Evolutionary conservation across 2,113 vertebrate species (phyloP), one percentile per base, ranked within the genome.

Genomic region (Neoarius graeffei): DNA sequence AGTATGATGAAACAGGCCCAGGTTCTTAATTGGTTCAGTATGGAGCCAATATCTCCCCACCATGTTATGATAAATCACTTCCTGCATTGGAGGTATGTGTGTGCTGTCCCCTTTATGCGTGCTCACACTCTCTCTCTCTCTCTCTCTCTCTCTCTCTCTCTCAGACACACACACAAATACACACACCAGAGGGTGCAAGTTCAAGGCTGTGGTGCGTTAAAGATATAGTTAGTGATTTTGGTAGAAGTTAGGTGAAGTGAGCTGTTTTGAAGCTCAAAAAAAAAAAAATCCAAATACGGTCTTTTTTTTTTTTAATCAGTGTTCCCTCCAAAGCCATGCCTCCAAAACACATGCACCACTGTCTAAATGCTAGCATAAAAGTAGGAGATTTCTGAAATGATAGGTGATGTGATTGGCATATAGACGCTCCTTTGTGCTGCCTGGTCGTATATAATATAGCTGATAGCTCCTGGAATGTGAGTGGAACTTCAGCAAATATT

Each of bases 41-140:
- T 97, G 97, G 95, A 94, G 95, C 94, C 94, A 95, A 95, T 96
- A 96, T 97, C 95, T 95, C 94, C 95, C 94, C 86, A 95, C 95
- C 95, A 96, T 95, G 95, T 96, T 96, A 96, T 97, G 96, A 97
- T 97, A 96, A 97, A 96, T 96, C 95, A 95, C 96, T 97, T 97
- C 96, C 97, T 96, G 95, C 95, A 95, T 94, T 96, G 96, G 96
- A 96, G 96, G 95, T 95, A 96, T 96, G 92, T 77, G 95, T 96
- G 95, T 92, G 93, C 95, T 95, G 95, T 96, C 95, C 96, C 93
- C 94, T 81, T 81, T 93, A 66, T 84, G 81, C 50, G 30, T 69
- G 54, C 19, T 83, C 57, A 59, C 86, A 35, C 74, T 80, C n/a
- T 8, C 76, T 56, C 27, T 59, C 67, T 57, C 84, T 50, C 30